Evolutionary conservation across 2,797 vertebrate genomes (phyloP), one percentile per base, ranked within the genome.

Genomic region (Spatula versicolor): DNA sequence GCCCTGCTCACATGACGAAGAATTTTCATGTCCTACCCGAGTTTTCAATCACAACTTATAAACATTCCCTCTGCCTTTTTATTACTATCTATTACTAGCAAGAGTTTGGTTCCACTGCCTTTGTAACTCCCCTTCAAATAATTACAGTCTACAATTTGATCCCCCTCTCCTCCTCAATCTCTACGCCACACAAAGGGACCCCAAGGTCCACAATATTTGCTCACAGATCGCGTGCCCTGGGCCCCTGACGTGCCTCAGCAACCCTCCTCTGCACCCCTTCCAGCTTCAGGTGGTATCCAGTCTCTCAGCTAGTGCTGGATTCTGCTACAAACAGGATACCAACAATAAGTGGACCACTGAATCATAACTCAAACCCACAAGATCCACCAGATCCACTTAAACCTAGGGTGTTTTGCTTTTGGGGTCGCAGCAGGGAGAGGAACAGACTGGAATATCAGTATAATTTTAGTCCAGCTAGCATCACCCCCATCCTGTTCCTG

Each of bases 381-480:
- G 23, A 50, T 28, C 17, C 3, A 2, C 54, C 71, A 59, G 31
- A 54, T 28, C 20, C n/a, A 63, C 43, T 75, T 43, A 64, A 68
- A 76, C 33, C 11, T 43, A 50, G 18, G 28, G 31, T 54, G 14
- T 78, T 88, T 79, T 90, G 30, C 35, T 91, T 25, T 75, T 81
- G 41, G 17, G 1, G 0, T 88, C 12, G 28, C 7, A 15, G 39
- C 60, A n/a, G 62, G 37, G 31, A 80, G 31, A 86, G n/a, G 37
- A 92, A 58, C 20, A 59, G 30, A 59, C 20, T 55, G 59, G 28
- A 88, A 72, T 58, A 86, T 35, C 28, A 39, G 28, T 60, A 6
- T 54, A 54, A 60, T 80, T 88, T 76, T 77, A 86, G 72, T 66
- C 48, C 69, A 77, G 45, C 35, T 55, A 72, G 45, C 66, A 79